Conservation (phyloP, 1,140 invertebrate genomes). For the Calycopis cecrops region DNA sequence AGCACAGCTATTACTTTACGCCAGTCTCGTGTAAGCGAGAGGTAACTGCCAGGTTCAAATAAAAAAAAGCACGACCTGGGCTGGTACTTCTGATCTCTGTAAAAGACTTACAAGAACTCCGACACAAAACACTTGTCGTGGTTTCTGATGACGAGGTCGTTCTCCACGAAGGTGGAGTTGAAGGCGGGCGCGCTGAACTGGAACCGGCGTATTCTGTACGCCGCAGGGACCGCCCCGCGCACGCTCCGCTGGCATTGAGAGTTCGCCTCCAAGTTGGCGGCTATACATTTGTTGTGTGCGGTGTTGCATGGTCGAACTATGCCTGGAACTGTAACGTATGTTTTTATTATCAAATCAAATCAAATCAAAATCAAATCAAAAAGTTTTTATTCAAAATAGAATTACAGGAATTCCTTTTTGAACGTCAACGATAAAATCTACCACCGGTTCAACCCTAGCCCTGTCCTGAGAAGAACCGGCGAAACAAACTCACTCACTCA, state of each 20-base stretch:
- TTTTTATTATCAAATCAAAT: background rate
- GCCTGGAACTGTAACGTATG: background rate
- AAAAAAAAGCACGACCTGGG: too few species aligned
- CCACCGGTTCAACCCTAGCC: too few species aligned
- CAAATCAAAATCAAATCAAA: background rate
- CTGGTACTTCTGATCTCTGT: too few species aligned
- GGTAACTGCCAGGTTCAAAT: too few species aligned
- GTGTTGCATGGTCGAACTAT: slow-evolving; percentile 35
- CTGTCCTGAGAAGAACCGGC: too few species aligned
- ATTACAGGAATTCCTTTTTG: background rate
- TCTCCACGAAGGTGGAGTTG: slow-evolving; percentile 47
- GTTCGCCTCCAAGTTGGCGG: slow-evolving; percentile 34
- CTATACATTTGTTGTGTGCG: slow-evolving; percentile 29
- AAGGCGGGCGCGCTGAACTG: slow-evolving; percentile 46
- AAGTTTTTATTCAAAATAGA: background rate
- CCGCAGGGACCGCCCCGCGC: slow-evolving; percentile 23
- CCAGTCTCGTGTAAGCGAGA: too few species aligned
- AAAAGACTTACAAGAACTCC: slow-evolving; percentile 51
- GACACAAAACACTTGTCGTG: slow-evolving; percentile 41
- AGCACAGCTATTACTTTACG: too few species aligned
- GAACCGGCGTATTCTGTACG: slow-evolving; percentile 32
- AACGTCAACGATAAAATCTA: too few species aligned
- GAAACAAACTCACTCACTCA: too few species aligned
- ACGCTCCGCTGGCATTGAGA: slow-evolving; percentile 36
- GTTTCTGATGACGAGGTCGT: slow-evolving; percentile 37